Conservation (phyloP, 2,113 vertebrate species). For the Rafetus swinhoei region DNA sequence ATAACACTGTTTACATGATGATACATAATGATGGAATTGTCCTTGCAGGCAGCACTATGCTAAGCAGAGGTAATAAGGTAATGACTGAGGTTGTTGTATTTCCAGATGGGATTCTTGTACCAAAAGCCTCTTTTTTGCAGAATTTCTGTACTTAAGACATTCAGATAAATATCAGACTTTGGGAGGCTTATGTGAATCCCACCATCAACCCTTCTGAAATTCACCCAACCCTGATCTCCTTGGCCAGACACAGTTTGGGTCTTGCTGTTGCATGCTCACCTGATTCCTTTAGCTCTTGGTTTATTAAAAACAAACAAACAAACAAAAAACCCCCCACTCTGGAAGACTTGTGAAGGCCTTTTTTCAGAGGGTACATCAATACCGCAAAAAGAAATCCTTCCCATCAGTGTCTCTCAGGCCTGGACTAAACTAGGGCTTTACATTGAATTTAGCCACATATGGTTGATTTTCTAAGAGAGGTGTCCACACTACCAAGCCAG, state of each 20-base stretch:
- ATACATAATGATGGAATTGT: background rate
- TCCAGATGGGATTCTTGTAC: background rate
- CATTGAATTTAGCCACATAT: too few species aligned
- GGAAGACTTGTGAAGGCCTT: background rate
- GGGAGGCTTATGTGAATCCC: background rate
- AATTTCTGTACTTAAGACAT: background rate
- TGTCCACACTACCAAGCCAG: too few species aligned
- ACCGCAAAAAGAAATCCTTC: too few species aligned
- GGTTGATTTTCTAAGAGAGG: too few species aligned
- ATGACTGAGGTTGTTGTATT: background rate
- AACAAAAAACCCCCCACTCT: background rate
- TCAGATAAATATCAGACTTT: background rate
- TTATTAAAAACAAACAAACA: background rate
- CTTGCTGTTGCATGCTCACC: background rate
- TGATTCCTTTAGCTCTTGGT: background rate
- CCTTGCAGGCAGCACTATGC: background rate
- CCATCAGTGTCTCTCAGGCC: too few species aligned
- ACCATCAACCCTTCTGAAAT: background rate
- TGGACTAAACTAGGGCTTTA: too few species aligned
- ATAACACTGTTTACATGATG: background rate
- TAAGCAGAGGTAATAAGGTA: background rate
- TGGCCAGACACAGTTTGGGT: background rate
- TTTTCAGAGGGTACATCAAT: background rate
- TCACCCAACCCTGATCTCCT: rapidly evolving
- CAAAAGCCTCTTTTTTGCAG: background rate